Base-by-base conservation (phyloP, 2,888 invertebrate genomes). In the Prosapia bicincta region DNA sequence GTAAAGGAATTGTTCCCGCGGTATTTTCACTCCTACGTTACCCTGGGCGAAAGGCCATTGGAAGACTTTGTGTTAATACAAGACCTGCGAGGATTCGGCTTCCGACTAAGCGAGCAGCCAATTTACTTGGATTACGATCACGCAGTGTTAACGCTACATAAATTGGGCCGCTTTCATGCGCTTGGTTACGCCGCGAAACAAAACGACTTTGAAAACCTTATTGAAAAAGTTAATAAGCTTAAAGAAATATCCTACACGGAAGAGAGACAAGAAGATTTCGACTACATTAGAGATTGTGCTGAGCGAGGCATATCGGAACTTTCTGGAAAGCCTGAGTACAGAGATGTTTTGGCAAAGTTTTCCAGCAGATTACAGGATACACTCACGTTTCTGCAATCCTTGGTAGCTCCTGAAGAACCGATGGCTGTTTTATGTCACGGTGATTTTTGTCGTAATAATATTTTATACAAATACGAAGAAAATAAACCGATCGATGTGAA, bases 371-470 rank as follows among this genome's bases (percentile, higher is more conserved):
- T 38, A 15, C 10, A 38, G 3, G 38, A 38, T 3, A 3, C 38
- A 15, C 3, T 13, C 15, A 15, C 7, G 7, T 15, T 13, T 15
- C 3, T 38, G 38, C 3, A 6, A 3, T 6, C 7, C 10, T 15
- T 38, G 38, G 38, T 15, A 7, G 15, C 10, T 3, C 73, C 76
- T 5, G 76, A 66, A 24, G 80, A 80, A 66, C 80, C 80, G 2
- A 54, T 78, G 28, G 77, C 79, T 1, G 80, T 80, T 0, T 26
- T 82, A 6, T 80, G 80, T 38, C 81, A 82, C 72, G 81, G 81
- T 1, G 81, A 82, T 70, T 81, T 80, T 74, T 78, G 78, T 28
- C 72, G 79, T 26, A 81, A 81, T 75, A 82, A 82, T 71, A 66
- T 82, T 73, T 25, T 82, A 71, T 80, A 79, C 77, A 71, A 68